Percentiles rank a stretch among this genome's conserved stretches.
phyloP scores from a whole-genome alignment of 2,888 invertebrate species.

The Ditylenchus weischeri region DNA sequence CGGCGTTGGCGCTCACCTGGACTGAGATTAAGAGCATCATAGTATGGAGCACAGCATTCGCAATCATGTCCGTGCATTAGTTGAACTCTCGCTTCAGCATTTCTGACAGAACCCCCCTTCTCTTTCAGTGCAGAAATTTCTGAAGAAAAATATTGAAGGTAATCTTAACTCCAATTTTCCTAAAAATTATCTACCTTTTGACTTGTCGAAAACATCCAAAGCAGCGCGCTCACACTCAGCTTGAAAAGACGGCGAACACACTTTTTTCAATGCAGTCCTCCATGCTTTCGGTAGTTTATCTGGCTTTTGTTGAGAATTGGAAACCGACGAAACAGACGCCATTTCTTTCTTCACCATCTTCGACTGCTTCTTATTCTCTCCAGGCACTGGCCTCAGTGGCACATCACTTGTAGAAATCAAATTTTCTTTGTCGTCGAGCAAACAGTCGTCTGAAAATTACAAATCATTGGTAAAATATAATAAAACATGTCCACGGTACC shows the following conservation, averaged over 20 bases:
- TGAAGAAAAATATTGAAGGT: neutral
- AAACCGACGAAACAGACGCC: too few species aligned
- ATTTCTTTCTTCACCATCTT: too few species aligned
- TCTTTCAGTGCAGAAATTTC: slow-evolving; percentile 5
- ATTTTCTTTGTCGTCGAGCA: too few species aligned
- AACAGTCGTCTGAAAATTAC: too few species aligned
- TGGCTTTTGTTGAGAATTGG: too few species aligned
- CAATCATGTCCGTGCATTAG: slow-evolving; percentile 14
- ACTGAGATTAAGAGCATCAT: slow-evolving; percentile 39
- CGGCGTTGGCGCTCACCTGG: slow-evolving; percentile 33
- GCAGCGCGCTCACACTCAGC: slow-evolving; percentile 3
- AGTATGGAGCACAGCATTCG: slow-evolving; percentile 41
- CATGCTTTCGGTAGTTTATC: too few species aligned
- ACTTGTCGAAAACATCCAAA: slow-evolving; percentile 6
- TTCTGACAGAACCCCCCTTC: neutral
- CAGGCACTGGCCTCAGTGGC: too few species aligned
- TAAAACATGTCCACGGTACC: too few species aligned
- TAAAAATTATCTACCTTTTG: slow-evolving; percentile 7
- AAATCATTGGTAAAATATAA: too few species aligned
- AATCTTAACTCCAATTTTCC: neutral
- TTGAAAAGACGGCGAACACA: slow-evolving; percentile 10
- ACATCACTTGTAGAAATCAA: too few species aligned
- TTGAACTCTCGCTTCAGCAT: slow-evolving; percentile 7
- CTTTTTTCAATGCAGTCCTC: slow-evolving; percentile 2
- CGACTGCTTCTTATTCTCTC: too few species aligned